Evolutionary conservation across 1,140 invertebrate species (phyloP), one percentile per base, ranked within the genome.

Genomic region (Drosophila mauritiana): DNA sequence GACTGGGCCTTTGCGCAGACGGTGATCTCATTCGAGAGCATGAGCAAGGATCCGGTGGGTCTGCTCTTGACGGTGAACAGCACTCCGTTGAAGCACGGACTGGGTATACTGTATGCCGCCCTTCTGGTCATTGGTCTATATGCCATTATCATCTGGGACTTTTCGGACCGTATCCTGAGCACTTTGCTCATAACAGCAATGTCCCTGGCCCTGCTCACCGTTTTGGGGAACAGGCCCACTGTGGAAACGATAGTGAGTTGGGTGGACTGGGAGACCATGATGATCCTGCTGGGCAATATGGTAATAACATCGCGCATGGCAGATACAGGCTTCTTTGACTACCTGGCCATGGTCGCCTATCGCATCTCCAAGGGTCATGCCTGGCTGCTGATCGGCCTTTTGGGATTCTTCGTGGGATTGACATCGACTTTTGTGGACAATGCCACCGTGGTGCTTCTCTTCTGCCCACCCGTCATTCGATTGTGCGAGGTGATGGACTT

Each of bases 241-340:
- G 93, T 97, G 62, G 80, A 92, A 0, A 95, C 95, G 79, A 93
- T 98, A 43, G 94, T 97, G 0, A 94, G 94, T 1, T 98, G 97
- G 97, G 94, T 98, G 17, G 96, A 97, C 67, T 93, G 96, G 40
- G 96, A 97, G 73, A 97, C 97, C 0, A 77, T 98, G 12, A 93
- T 97, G 46, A 91, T 98, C 37, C 93, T 98, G 0, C 97, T 98
- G 91, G 96, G 96, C 8, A 98, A 98, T 97, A 98, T 98, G 97
- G 94, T 97, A 1, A 92, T 98, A 5, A 97, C 98, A 0, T 95
- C 95, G 0, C 95, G 97, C 43, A 93, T 98, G 3, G 95, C 96
- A 4, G 96, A 98, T 86, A 97, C 97, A 3, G 97, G 97, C 6
- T 93, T 97, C 74, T 98, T 98, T 83, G 97, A 98, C 92, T 97